These are phyloP conservation scores for Melanotaenia nigrans DNA, from an alignment of 2,797 vertebrate genomes.

Conservation along the genomic window DNA sequence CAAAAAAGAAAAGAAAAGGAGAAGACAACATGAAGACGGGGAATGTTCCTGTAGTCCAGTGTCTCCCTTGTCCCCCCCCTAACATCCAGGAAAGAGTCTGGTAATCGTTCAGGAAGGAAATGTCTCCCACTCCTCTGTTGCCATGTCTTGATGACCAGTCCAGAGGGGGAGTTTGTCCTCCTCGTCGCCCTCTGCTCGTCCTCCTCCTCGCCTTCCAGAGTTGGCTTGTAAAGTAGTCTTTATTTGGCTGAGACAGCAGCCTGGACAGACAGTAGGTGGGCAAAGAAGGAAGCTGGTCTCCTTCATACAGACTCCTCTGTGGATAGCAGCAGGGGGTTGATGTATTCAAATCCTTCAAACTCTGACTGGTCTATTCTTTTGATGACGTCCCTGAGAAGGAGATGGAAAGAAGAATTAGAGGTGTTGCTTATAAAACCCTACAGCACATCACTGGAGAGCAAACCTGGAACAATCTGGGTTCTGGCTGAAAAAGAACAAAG, in stretches of 20 bases:
- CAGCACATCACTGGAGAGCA: not conserved
- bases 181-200: constrained; percentile 51
- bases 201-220: constrained; percentile 41
- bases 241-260: constrained; percentile 67
- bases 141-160: constrained; percentile 55
- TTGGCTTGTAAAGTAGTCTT: constrained; percentile 82
- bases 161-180: constrained; percentile 40
- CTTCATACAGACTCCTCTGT: constrained; percentile 95
- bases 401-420: constrained; percentile 26
- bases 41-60: constrained; percentile 60
- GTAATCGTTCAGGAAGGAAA: constrained; percentile 69
- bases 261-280: constrained; percentile 65
- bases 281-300: constrained; percentile 75
- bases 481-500: no score
- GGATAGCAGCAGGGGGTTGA: constrained; percentile 95
- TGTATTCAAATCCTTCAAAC: constrained; percentile 98
- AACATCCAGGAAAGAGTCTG: constrained; percentile 66
- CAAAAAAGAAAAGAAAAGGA: constrained; percentile 49
- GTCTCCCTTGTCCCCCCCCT: constrained; percentile 47
- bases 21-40: constrained; percentile 75
- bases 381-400: constrained; percentile 89
- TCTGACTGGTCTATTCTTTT: constrained; percentile 99
- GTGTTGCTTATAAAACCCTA: constrained; percentile 15
- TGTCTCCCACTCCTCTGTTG: constrained; percentile 52
- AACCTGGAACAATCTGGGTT: no score